Base-by-base conservation (phyloP, 2,113 vertebrate genomes). In the Uria aalge region DNA sequence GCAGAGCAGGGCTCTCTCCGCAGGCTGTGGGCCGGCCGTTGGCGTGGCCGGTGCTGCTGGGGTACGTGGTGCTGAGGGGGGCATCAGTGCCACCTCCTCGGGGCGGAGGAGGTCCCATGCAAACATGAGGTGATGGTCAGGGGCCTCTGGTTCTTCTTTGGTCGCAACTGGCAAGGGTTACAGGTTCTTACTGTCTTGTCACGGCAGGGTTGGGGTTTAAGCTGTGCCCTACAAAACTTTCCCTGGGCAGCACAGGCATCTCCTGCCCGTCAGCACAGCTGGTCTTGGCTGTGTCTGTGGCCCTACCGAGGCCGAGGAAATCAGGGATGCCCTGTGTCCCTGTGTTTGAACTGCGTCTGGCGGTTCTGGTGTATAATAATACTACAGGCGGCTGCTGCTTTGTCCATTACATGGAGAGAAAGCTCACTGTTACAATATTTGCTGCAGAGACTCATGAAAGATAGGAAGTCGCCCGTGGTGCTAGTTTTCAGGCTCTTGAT, bases 361-460 rank as follows among this genome's bases (percentile, higher is more conserved):
- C 30, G 43, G 26, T 85, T 78, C 40, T n/a, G 50, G 55, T 38
- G 36, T 27, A 1, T 5, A 26, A 21, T 23, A 16, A 23, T 27
- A 12, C 45, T 11, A 4, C 18, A 36, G 69, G 5, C 13, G 22
- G 9, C 29, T 21, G 53, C 74, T 80, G 62, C 80, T 75, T 27
- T 83, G 57, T 24, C 56, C 6, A 0, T 13, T n/a, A 9, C 5
- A 0, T 7, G 34, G 22, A 24, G 22, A 21, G 34, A 11, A 29
- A 30, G 15, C 48, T 73, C 63, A 5, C 43, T 23, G 24, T 2
- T 2, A 3, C 2, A 7, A 3, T 6, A 41, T 57, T 82, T 69
- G 23, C 62, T 67, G 77, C 29, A 76, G 73, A 16, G n/a, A 6
- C 47, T 73, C 47, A 2, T 8, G 34, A 23, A 30, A 62, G 40